These are phyloP conservation scores for Holcopasites calliopsidis DNA, from an alignment of 1,140 invertebrate genomes.

Conservation along the genomic window DNA sequence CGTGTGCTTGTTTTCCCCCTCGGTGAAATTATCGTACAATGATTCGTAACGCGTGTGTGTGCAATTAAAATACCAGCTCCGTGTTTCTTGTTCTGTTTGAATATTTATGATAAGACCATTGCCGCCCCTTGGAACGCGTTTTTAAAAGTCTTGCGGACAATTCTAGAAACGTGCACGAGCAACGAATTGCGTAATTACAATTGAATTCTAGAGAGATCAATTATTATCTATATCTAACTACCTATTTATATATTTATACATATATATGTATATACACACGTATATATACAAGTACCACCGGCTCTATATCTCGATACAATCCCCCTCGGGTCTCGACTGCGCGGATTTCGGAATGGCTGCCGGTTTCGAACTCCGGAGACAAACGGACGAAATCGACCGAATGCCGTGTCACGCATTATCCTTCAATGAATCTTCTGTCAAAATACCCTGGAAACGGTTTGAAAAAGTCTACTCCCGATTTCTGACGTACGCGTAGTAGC, in stretches of 20 bases:
- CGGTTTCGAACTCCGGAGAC: slow-evolving; percentile 25
- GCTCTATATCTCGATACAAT: slow-evolving; percentile 7
- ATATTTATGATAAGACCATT: not conserved
- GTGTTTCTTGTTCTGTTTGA: too few species aligned
- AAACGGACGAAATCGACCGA: not conserved
- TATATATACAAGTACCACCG: slow-evolving; percentile 28
- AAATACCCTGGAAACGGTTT: too few species aligned
- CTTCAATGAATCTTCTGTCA: too few species aligned
- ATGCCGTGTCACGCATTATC: slow-evolving; percentile 2
- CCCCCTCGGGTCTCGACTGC: not conserved
- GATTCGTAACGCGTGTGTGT: not conserved
- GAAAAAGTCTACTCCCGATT: too few species aligned
- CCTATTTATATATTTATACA: slow-evolving; percentile 12
- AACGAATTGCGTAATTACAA: slow-evolving; percentile 36
- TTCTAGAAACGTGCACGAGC: slow-evolving; percentile 33
- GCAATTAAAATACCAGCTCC: slow-evolving; percentile 3
- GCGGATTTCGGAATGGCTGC: slow-evolving; percentile 23
- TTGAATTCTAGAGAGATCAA: slow-evolving; percentile 40
- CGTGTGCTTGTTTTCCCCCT: not conserved
- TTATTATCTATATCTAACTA: slow-evolving; percentile 31
- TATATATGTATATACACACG: slow-evolving; percentile 17
- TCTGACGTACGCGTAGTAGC: too few species aligned
- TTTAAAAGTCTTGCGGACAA: not conserved
- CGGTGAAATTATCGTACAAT: not conserved
- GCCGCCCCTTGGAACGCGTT: not conserved